Base-by-base conservation (phyloP, 2,113 vertebrate species). In the Neodontobutis hainanensis region DNA sequence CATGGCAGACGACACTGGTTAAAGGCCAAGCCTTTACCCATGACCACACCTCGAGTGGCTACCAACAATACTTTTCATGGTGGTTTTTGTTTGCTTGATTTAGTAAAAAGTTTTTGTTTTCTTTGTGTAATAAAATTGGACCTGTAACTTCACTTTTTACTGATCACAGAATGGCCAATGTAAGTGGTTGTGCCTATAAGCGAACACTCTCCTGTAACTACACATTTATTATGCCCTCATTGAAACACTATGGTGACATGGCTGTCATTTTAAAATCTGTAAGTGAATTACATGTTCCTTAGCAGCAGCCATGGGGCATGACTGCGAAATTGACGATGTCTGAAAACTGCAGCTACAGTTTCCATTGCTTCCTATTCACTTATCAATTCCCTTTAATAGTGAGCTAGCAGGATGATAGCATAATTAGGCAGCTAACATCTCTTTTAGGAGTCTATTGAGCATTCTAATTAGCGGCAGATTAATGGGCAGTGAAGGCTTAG, bases 401-500 rank as follows among this genome's bases (percentile, higher is more conserved):
- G 72, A 69, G 85, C 46, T 87, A 81, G 80, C 82, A 65, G 57
- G 80, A 71, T 91, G 90, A 92, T 90, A 72, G 81, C 53, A 76
- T 90, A 78, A 90, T 92, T 87, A 89, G 83, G 69, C 75, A 79
- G 68, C 77, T 44, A 90, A 73, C 80, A 80, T 85, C 60, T 90
- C 82, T 92, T 89, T 93, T 81, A 88, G 67, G 80, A 90, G 61
- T 86, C 77, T 86, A 84, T 75, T 81, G 77, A 89, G 74, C 77
- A 83, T 90, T 89, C 68, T 88, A 89, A 92, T 91, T 91, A 85
- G 77, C 52, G 77, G 75, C 85, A 92, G 78, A 88, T 89, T 92
- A 90, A 90, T 88, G 85, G 69, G 40, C 53, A 85, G 65, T 36
- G 73, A 66, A 47, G 46, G 27, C 81, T 85, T 64, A 72, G 75